Base-by-base conservation (phyloP, 92 coral and sea anemone genomes). In the Parazoanthus darwini region DNA sequence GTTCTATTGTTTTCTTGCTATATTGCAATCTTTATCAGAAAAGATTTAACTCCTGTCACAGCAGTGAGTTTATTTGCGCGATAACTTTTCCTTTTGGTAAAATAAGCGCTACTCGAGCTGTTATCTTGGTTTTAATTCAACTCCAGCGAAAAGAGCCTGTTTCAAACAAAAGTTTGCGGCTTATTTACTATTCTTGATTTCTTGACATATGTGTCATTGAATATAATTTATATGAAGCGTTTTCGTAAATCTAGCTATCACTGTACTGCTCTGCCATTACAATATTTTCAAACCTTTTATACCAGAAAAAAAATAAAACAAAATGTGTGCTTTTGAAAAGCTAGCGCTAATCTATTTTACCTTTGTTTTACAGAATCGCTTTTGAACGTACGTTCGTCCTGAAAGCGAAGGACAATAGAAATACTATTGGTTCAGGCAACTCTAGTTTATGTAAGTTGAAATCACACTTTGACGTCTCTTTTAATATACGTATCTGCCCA, bases 401-500 rank as follows among this genome's bases (percentile, higher is more conserved):
- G 25, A 14, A 63, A 2, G 70, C 70, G 15, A 18, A 63, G 70
- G 26, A 63, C n/a, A 63, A 63, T 18, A 63, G 70, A 26, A 3
- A 2, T 63, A 63, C 22, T 63, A 18, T 63, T 63, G n/a, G 70
- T 35, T 79, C 70, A 36, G 9, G 16, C 10, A 66, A 65, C 35
- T 82, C 23, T 33, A 39, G 36, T 82, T 38, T 76, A 16, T 76
- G 50, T 35, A 36, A 38, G 79, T 35, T 18, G 51, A 76, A 76
- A 76, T 35, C 51, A 18, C 79, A 10, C 79, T 76, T 66, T 39
- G 86, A 38, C 51, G 74, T 82, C 74, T 42, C 23, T 18, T 22
- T 82, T 42, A 65, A 82, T 81, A 37, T 82, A 10, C 36, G 37
- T 67, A 82, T 65, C 76, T 82, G 10, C 77, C 48, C 38, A 37